Percentiles rank a stretch among this genome's conserved stretches.
These are phyloP conservation scores for Cyprinus carpio DNA, from an alignment of 2,113 vertebrate genomes.

Conservation along the genomic window DNA sequence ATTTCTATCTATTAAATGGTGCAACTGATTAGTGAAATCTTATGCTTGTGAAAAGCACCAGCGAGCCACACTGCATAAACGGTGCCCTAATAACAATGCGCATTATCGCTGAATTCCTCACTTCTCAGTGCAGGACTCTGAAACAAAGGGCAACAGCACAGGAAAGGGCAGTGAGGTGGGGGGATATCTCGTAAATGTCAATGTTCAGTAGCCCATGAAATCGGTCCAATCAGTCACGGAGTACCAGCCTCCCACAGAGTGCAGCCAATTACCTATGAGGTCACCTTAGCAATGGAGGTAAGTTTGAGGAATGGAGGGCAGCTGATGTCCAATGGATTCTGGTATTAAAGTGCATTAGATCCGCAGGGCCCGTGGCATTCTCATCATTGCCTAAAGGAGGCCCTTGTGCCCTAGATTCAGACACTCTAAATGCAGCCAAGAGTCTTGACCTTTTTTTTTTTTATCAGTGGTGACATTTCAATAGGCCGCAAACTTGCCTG, in stretches of 20 bases:
- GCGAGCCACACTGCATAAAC: background rate
- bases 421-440: slow-evolving; percentile 24
- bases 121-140: slow-evolving; percentile 10
- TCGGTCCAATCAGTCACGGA: slow-evolving; percentile 38
- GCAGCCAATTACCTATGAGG: slow-evolving; percentile 40
- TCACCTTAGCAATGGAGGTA: slow-evolving; percentile 40
- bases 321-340: slow-evolving; percentile 26
- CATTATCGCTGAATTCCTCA: background rate
- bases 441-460: slow-evolving; percentile 46
- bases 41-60: too few species aligned
- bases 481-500: slow-evolving; percentile 1
- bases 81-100: background rate
- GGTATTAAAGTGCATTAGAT: slow-evolving; percentile 33
- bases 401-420: slow-evolving; percentile 11
- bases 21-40: too few species aligned
- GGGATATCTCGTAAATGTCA: slow-evolving; percentile 35
- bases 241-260: slow-evolving; percentile 36
- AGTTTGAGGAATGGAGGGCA: slow-evolving; percentile 15
- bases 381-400: slow-evolving; percentile 19
- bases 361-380: slow-evolving; percentile 28
- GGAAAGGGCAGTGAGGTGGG: slow-evolving; percentile 21
- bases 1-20: too few species aligned
- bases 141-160: slow-evolving; percentile 45
- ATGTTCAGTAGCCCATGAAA: slow-evolving; percentile 47
- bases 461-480: slow-evolving; percentile 45